Conservation (phyloP, 2,113 vertebrate species). For the Pangasianodon hypophthalmus region DNA sequence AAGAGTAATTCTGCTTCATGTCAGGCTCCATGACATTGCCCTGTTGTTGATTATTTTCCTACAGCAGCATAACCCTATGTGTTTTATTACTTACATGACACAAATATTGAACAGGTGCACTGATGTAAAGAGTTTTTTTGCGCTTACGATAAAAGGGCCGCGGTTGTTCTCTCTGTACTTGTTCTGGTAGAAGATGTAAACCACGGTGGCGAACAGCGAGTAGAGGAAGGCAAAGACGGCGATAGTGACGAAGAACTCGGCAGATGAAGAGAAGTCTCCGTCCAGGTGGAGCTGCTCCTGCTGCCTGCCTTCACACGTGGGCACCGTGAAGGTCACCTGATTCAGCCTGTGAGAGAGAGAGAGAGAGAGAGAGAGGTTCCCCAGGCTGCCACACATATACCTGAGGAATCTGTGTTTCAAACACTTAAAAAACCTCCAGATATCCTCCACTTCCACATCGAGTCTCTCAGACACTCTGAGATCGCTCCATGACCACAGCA, state of each 20-base stretch:
- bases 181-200: slow-evolving; percentile 96
- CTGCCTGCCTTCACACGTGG: slow-evolving; percentile 84
- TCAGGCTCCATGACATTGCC: not conserved
- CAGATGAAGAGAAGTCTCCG: slow-evolving; percentile 95
- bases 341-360: slow-evolving; percentile 78
- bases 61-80: not conserved
- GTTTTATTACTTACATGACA: not conserved
- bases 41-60: not conserved
- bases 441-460: not conserved
- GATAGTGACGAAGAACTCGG: slow-evolving; percentile 96
- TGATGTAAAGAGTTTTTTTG: not conserved
- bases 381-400: not conserved
- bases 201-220: slow-evolving; percentile 87
- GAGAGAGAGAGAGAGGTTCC: not conserved
- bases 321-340: slow-evolving; percentile 91
- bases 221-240: slow-evolving; percentile 97
- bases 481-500: not conserved
- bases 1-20: not conserved
- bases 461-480: not conserved
- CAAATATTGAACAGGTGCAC: not conserved
- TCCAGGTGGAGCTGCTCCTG: slow-evolving; percentile 84
- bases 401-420: not conserved
- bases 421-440: not conserved
- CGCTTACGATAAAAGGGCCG: slow-evolving; percentile 92
- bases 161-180: slow-evolving; percentile 94